phyloP scores from a whole-genome alignment of 2,888 invertebrate genomes.

The Epistrophe eligans region DNA sequence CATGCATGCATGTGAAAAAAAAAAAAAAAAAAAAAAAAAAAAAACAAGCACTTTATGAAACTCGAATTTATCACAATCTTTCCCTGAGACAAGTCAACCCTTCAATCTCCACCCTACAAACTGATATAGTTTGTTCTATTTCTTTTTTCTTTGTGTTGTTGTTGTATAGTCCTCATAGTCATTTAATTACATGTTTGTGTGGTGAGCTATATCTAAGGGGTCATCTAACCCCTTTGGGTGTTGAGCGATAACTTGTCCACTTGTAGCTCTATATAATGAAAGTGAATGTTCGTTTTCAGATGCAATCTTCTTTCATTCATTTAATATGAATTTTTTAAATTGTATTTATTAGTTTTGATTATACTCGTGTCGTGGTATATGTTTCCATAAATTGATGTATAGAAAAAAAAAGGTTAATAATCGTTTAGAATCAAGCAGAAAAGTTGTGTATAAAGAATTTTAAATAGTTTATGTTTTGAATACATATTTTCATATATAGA shows the following conservation, averaged over 20 bases:
- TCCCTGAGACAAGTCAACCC: conserved; percentile 42
- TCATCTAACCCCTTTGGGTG: conserved; percentile 46
- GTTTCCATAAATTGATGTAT: not conserved
- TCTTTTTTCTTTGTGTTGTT: not conserved
- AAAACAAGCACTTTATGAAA: conserved; percentile 34
- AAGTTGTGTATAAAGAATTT: not conserved
- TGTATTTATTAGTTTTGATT: conserved; percentile 17
- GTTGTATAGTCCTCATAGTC: not conserved
- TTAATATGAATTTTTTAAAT: conserved; percentile 2
- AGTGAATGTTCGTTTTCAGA: conserved; percentile 22
- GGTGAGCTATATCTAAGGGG: conserved; percentile 39
- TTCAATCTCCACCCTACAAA: not conserved
- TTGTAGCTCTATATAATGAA: conserved; percentile 24
- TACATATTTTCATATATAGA: not conserved
- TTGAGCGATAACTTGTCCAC: conserved; percentile 30
- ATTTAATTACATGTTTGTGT: conserved; percentile 28
- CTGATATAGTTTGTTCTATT: conserved; percentile 7
- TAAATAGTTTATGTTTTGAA: conserved; percentile 1
- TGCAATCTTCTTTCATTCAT: not conserved
- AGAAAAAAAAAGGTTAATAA: not conserved
- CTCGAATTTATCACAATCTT: conserved; percentile 60
- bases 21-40: not conserved
- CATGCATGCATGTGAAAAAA: conserved; percentile 10
- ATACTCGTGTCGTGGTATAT: not conserved
- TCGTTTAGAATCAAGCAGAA: not conserved